Evolutionary conservation across 30 jellyfish, hydroid and myxozoan species (phyloP).

Genomic region (Aurelia sp.): DNA sequence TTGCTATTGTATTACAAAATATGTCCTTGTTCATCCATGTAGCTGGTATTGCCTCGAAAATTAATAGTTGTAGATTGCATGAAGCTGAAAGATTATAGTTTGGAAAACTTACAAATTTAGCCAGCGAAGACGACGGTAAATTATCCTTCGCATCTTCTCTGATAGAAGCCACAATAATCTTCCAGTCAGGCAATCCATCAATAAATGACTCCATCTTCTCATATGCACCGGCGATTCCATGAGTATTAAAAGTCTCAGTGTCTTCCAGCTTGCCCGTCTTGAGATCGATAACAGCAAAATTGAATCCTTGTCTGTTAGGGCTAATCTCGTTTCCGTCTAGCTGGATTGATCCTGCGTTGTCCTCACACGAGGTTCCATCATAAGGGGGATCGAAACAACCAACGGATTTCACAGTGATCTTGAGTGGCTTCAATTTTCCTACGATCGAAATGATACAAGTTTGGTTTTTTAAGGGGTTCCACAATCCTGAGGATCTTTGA

Average conservation of each 20-base stretch:
- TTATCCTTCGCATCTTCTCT: slow-evolving; percentile 91
- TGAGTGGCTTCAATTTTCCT: slow-evolving; percentile 49
- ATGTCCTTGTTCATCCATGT: too few species aligned
- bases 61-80: too few species aligned
- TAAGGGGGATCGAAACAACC: slow-evolving; percentile 99
- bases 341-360: slow-evolving; percentile 90
- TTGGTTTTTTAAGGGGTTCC: too few species aligned
- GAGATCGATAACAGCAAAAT: slow-evolving; percentile 89
- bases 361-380: slow-evolving; percentile 95
- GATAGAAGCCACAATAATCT: slow-evolving; percentile 86
- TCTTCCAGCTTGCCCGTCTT: slow-evolving; percentile 84
- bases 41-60: too few species aligned
- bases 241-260: slow-evolving; percentile 86
- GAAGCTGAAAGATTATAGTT: too few species aligned
- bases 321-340: slow-evolving; percentile 90
- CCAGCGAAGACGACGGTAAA: slow-evolving; percentile 84
- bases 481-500: too few species aligned
- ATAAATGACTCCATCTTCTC: slow-evolving; percentile 72
- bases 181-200: slow-evolving; percentile 86
- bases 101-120: slow-evolving; percentile 69
- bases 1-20: too few species aligned
- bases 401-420: slow-evolving; percentile 69
- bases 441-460: background rate
- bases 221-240: slow-evolving; percentile 98
- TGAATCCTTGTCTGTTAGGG: slow-evolving; percentile 93